A percentile compares a stretch with the other conserved stretches of the same genome.
Evolutionary conservation across 2,797 vertebrate species (phyloP).

Genomic region (Danio tinwini): DNA sequence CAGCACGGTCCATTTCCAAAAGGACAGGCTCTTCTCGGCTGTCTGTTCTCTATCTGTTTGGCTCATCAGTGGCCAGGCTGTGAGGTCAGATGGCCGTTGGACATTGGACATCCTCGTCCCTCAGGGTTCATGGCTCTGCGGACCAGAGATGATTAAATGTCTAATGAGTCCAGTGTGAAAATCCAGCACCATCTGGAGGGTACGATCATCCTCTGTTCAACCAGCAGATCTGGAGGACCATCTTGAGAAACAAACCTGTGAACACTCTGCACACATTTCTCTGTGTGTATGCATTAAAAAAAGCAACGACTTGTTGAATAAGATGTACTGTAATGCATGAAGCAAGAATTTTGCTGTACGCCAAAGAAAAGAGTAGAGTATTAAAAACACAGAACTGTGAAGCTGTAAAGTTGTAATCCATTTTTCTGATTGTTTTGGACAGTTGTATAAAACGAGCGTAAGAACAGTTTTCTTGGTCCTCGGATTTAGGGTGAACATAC

Average conservation of each 20-base stretch:
- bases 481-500: neutral
- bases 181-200: slow-evolving; percentile 57
- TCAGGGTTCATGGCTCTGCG: slow-evolving; percentile 27
- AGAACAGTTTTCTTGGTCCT: neutral
- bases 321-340: neutral
- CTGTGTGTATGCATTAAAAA: neutral
- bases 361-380: neutral
- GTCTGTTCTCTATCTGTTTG: slow-evolving; percentile 37
- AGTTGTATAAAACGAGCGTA: neutral
- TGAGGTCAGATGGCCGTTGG: slow-evolving; percentile 44
- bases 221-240: neutral
- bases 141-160: slow-evolving; percentile 59
- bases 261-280: neutral
- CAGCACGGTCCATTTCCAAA: neutral
- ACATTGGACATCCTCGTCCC: slow-evolving; percentile 35
- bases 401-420: slow-evolving; percentile 3
- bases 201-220: slow-evolving; percentile 23
- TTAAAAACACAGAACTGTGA: neutral
- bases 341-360: neutral
- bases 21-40: neutral
- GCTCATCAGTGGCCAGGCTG: slow-evolving; percentile 35
- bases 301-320: neutral
- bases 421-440: slow-evolving; percentile 24
- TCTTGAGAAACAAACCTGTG: slow-evolving; percentile 1
- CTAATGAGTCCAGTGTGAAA: slow-evolving; percentile 59